phyloP scores from a whole-genome alignment of 2,888 invertebrate genomes.

The Andrena hattorfiana region DNA sequence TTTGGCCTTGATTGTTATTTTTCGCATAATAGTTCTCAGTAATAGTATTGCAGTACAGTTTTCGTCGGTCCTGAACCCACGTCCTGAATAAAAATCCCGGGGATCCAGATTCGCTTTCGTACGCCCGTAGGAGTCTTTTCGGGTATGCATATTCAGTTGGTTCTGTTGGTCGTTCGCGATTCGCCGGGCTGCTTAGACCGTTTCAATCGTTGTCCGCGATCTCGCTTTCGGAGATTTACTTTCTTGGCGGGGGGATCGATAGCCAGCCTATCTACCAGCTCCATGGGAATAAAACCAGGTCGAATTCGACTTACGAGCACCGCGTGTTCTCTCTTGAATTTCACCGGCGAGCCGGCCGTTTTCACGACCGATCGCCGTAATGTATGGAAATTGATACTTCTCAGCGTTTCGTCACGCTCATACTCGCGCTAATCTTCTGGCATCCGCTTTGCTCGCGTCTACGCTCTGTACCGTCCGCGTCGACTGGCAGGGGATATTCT shows the following conservation, averaged over 20 bases:
- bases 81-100: too few relatives aligned
- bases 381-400: not conserved
- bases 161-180: slow-evolving; percentile 26
- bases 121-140: slow-evolving; percentile 10
- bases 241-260: slow-evolving; percentile 38
- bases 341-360: slow-evolving; percentile 3
- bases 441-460: too few relatives aligned
- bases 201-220: slow-evolving; percentile 44
- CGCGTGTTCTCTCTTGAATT: not conserved
- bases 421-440: too few relatives aligned
- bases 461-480: too few relatives aligned
- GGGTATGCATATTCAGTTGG: slow-evolving; percentile 32
- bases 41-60: too few relatives aligned
- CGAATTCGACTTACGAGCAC: not conserved
- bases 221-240: slow-evolving; percentile 62
- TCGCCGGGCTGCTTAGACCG: slow-evolving; percentile 32
- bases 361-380: not conserved
- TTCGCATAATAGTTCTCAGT: too few relatives aligned
- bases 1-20: too few relatives aligned
- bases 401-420: slow-evolving; percentile 8
- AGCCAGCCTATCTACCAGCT: not conserved
- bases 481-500: too few relatives aligned
- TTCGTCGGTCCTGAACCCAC: too few relatives aligned
- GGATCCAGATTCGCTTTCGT: slow-evolving; percentile 44
- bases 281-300: not conserved